phyloP scores from a whole-genome alignment of 2,797 vertebrate genomes.

The Iguana delicatissima region DNA sequence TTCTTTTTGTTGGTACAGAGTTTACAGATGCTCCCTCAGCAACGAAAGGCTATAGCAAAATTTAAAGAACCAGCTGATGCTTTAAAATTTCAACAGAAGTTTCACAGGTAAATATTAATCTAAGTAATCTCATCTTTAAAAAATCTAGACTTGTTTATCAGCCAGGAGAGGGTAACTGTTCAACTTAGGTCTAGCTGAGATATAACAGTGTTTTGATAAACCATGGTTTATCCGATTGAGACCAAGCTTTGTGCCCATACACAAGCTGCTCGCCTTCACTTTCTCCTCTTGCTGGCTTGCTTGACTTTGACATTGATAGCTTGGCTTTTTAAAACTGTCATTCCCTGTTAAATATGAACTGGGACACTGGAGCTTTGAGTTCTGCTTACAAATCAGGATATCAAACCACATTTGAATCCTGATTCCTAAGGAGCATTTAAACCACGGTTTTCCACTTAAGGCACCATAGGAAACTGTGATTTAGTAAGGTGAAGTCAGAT shows the following conservation, averaged over 20 bases:
- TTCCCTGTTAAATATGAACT: neutral
- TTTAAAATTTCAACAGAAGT: constrained; percentile 94
- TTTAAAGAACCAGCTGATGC: constrained; percentile 93
- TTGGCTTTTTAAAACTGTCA: neutral
- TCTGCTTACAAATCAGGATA: neutral
- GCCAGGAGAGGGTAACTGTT: constrained; percentile 28
- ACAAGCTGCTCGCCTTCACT: neutral
- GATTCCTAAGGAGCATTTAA: neutral
- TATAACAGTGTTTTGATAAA: neutral
- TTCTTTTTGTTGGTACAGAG: constrained; percentile 81
- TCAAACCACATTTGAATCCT: neutral
- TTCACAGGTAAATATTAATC: constrained; percentile 90
- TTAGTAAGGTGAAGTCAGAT: neutral
- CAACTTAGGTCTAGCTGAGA: neutral
- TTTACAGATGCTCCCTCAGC: constrained; percentile 96
- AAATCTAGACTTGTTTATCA: neutral
- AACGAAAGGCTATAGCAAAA: constrained; percentile 95
- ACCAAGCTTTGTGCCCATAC: neutral
- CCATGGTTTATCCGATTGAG: neutral
- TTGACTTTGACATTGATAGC: neutral
- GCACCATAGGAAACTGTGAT: neutral
- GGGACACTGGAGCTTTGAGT: neutral
- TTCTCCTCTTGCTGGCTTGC: neutral
- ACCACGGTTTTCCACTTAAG: neutral
- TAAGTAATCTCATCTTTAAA: neutral